These are phyloP conservation scores for Clivina fossor DNA, from an alignment of 2,888 invertebrate genomes.

Conservation along the genomic window DNA sequence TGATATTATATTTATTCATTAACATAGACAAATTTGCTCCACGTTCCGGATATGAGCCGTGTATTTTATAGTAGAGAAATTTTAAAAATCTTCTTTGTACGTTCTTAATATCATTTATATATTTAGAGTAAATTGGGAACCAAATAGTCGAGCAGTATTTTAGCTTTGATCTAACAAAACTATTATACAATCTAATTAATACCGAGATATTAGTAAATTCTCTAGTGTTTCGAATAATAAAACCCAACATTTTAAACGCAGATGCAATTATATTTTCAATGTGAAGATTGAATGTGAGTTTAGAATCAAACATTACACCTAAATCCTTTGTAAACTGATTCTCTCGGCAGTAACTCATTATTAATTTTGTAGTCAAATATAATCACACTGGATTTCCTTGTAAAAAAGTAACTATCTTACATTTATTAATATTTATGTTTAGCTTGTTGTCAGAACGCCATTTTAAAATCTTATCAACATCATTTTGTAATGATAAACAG, in stretches of 20 bases:
- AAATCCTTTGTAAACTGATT: not conserved
- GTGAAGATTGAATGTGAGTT: not conserved
- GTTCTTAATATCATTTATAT: not conserved
- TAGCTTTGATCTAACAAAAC: not conserved
- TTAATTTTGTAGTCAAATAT: not conserved
- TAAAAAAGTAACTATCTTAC: not conserved
- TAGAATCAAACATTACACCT: not conserved
- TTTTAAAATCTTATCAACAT: not conserved
- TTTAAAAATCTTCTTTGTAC: constrained; percentile 2
- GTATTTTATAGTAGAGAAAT: not conserved
- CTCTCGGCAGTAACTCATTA: not conserved
- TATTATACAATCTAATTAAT: not conserved
- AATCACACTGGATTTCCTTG: not conserved
- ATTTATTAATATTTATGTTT: constrained; percentile 2
- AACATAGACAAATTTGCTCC: too few relatives aligned
- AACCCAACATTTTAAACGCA: not conserved
- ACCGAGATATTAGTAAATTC: not conserved
- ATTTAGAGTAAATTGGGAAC: not conserved
- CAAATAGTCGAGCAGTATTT: not conserved
- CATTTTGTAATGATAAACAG: not conserved
- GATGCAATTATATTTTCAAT: not conserved
- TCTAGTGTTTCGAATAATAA: constrained; percentile 3
- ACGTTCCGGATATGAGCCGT: not conserved
- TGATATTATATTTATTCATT: too few relatives aligned
- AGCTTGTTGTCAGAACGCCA: not conserved